Base-by-base conservation (phyloP, 37 sponge, comb jelly and placozoan genomes). In the Axinella damicornis region DNA sequence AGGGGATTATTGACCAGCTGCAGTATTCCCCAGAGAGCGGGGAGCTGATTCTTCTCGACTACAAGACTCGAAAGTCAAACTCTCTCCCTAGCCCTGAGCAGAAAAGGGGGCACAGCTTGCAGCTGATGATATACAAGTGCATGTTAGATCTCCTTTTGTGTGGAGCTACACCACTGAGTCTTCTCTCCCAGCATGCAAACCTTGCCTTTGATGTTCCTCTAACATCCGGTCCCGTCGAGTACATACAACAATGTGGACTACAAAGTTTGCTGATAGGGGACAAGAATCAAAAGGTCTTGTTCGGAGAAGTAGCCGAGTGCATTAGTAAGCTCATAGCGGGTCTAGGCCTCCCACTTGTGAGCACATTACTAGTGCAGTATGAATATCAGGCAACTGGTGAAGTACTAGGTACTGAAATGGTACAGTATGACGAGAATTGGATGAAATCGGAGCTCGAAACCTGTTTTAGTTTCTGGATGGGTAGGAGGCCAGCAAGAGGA, bases 111-210 rank as follows among this genome's bases (percentile, higher is more conserved):
- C 61, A 71, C 36, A 5, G 24, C 27, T 38, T 87, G 11, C 88
- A 87, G 35, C 65, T 87, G 46, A 87, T 87, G 88, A 19, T 81
- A 6, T 87, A 87, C 69, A 87, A 87, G 39, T 46, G 30, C 40
- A n/a, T 87, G 74, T 69, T 87, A 20, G 88, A 87, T 66, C 22
- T 28, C 1, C 15, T 87, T 28, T 64, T 74, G 19, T 28, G 35
- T 15, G 88, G 88, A 36, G 31, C 31, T 38, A 81, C 81, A 65
- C 24, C 74, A n/a, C 0, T 53, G 40, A 46, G 35, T 22, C 28
- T 66, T 28, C 59, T 80, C 16, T 34, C n/a, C 33, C 22, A 74
- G 46, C 73, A 73, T 21, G 52, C 81, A 31, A 19, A 74, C 35
- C 69, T 87, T 58, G 65, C 75, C 34, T 34, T 57, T 13, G 20